Evolutionary conservation across 23 tunicate species (phyloP), one percentile per base, ranked within the genome.

Genomic region (Diplosoma virens): DNA sequence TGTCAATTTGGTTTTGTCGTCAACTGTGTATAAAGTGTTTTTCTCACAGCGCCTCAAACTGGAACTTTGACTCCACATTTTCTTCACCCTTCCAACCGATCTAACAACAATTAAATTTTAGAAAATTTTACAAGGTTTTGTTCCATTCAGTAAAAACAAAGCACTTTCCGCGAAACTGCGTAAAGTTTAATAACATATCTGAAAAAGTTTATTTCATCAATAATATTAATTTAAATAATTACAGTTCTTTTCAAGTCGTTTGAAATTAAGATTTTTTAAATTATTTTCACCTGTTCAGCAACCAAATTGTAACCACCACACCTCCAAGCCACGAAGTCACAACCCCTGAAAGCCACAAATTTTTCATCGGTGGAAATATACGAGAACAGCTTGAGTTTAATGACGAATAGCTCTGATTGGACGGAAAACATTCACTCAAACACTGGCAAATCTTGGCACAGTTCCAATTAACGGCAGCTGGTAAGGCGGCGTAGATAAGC

Each of bases 361-460:
- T 89, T 14, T 82, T 46, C 96, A 89, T 78, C 21, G 96, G 96
- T 25, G 96, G 89, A 48, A 89, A 83, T 5, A 80, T 85, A 5
- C 89, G 59, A 18, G 96, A 89, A 55, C 96, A 89, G 7, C 25
- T 50, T 25, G 30, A 59, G 30, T 83, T 75, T 4, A 29, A 41
- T 32, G 87, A 75, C 27, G 37, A 22, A 24, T 24, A 71, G 34
- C 18, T 32, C 23, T 76, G 82, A 68, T 50, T 72, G n/a, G 75
- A 29, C 3, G 96, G 81, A 67, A 83, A 89, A 53, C 96, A 89
- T 31, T 87, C 61, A 61, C 86, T 83, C 80, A 89, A 58, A 71
- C 96, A 89, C 35, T 50, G 65, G 47, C 96, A 89, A 16, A 35
- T 47, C 1, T 78, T 47, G 27, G 84, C 70, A 53, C 96, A 89